Conservation (phyloP, 2,888 invertebrate species). For the Pseudococcus viburni region DNA sequence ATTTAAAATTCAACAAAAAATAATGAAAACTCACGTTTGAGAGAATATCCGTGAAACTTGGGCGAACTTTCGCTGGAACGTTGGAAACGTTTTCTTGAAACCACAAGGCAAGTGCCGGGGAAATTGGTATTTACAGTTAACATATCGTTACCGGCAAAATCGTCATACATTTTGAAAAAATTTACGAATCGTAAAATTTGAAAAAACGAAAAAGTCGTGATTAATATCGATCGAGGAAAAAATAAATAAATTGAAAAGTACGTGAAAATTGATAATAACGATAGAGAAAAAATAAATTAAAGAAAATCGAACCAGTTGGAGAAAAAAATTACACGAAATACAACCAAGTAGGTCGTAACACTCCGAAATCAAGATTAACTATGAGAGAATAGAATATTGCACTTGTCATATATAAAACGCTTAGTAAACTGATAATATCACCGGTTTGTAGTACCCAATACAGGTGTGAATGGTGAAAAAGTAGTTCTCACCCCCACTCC, state of each 20-base stretch:
- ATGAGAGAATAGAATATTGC: slow-evolving; percentile 44
- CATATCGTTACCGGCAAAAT: background rate
- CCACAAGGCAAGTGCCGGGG: background rate
- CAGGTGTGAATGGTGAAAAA: slow-evolving; percentile 58
- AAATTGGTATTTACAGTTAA: background rate
- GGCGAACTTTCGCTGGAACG: background rate
- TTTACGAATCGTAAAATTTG: background rate
- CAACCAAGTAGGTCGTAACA: slow-evolving; percentile 39
- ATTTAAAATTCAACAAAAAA: slow-evolving; percentile 1
- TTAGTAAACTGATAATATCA: slow-evolving; percentile 48
- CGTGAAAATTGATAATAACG: background rate
- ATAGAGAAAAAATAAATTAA: background rate
- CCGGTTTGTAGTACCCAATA: slow-evolving; percentile 44
- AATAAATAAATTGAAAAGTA: background rate
- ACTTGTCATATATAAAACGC: slow-evolving; percentile 54
- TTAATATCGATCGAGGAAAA: background rate
- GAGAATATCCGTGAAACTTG: background rate
- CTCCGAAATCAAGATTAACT: slow-evolving; percentile 45
- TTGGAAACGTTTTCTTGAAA: background rate
- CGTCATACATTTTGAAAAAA: background rate
- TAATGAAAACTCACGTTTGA: slow-evolving; percentile 44
- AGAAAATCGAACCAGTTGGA: background rate
- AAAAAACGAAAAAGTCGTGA: slow-evolving; percentile 10
- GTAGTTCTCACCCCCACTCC: slow-evolving; percentile 56
- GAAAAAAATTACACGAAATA: background rate